These are phyloP conservation scores for Apogon hyalosoma DNA, from an alignment of 2,797 vertebrate species.

Conservation along the genomic window DNA sequence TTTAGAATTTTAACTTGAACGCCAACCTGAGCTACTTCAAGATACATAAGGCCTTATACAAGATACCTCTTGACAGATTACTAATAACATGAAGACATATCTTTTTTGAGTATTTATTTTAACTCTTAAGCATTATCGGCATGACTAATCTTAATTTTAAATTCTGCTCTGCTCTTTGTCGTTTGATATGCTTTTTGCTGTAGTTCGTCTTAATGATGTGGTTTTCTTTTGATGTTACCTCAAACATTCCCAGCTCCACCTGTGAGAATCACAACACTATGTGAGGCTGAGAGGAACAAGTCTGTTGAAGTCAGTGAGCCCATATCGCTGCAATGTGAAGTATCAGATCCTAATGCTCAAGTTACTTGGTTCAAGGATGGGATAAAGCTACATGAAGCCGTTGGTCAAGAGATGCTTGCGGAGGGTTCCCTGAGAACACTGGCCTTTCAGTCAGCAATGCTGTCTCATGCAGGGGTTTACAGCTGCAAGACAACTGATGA, in stretches of 20 bases:
- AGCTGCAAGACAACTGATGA: slow-evolving; percentile 80
- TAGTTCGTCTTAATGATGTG: slow-evolving; percentile 74
- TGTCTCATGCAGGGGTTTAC: slow-evolving; percentile 77
- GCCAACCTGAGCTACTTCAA: slow-evolving; percentile 18
- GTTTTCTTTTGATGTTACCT: slow-evolving; percentile 82
- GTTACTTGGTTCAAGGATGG: slow-evolving; percentile 87
- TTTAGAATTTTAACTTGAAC: slow-evolving; percentile 64
- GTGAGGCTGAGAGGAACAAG: slow-evolving; percentile 77
- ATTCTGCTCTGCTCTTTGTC: slow-evolving; percentile 51
- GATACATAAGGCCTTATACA: slow-evolving; percentile 70
- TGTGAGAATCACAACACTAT: slow-evolving; percentile 78
- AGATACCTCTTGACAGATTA: slow-evolving; percentile 51
- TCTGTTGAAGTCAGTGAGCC: slow-evolving; percentile 77
- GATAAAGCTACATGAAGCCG: slow-evolving; percentile 70
- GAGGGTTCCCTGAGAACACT: slow-evolving; percentile 81
- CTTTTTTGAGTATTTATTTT: slow-evolving; percentile 50
- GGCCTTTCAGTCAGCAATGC: slow-evolving; percentile 74
- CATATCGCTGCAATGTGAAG: slow-evolving; percentile 72
- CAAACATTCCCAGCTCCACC: slow-evolving; percentile 82
- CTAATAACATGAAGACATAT: slow-evolving; percentile 60
- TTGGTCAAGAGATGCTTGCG: slow-evolving; percentile 72
- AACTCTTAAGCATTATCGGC: slow-evolving; percentile 61
- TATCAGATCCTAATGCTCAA: slow-evolving; percentile 75
- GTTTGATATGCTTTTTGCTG: slow-evolving; percentile 49
- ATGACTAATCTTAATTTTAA: slow-evolving; percentile 73